phyloP scores from a whole-genome alignment of 1,140 invertebrate genomes.

The Linepithema humile region DNA sequence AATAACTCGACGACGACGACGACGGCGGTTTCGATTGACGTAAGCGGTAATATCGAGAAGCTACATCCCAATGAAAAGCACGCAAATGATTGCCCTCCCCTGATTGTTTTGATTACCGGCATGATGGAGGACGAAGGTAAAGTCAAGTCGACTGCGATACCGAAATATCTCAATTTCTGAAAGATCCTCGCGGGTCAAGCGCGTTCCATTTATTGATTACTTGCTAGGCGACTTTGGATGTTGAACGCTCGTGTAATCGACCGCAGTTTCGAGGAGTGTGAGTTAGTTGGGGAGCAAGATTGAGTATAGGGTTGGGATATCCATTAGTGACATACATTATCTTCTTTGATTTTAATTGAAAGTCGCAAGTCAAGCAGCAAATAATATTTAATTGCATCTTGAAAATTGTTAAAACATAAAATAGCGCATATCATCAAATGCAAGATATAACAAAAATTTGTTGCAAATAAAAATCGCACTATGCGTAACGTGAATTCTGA shows the following conservation, averaged over 20 bases:
- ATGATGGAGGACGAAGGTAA: constrained; percentile 30
- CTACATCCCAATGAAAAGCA: background rate
- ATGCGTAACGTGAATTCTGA: background rate
- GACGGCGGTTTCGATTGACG: background rate
- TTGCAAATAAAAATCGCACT: background rate
- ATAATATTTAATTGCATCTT: background rate
- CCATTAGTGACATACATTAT: background rate
- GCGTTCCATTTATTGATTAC: background rate
- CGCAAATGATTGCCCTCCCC: background rate
- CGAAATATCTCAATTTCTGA: constrained; percentile 22
- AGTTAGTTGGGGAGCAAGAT: background rate
- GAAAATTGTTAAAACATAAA: background rate
- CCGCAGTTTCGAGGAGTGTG: background rate
- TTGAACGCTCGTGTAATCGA: constrained; percentile 1
- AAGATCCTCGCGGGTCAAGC: background rate
- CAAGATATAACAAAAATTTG: background rate
- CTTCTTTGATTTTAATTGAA: background rate
- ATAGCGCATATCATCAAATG: background rate
- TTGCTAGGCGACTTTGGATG: background rate
- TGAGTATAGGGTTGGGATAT: background rate
- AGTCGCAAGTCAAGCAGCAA: background rate
- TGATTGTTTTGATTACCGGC: background rate
- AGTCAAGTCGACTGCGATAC: background rate
- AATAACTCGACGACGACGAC: too few relatives aligned
- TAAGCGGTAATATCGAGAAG: background rate